Percentiles rank a stretch among this genome's conserved stretches.
These are phyloP conservation scores for Lysandra coridon DNA, from an alignment of 2,888 invertebrate species.

Conservation along the genomic window DNA sequence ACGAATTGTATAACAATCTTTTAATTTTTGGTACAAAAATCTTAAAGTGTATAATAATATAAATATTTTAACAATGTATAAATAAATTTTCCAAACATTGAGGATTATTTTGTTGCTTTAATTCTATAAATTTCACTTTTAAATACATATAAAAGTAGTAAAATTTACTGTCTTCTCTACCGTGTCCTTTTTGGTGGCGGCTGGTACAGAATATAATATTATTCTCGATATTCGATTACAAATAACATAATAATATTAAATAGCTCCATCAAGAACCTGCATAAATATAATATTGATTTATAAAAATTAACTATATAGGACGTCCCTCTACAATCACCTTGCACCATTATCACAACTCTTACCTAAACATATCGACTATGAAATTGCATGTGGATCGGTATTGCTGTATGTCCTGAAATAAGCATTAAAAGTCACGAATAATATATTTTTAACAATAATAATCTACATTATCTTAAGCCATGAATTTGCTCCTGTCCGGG, in stretches of 20 bases:
- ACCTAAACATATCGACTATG: slow-evolving; percentile 36
- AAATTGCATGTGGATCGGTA: slow-evolving; percentile 26
- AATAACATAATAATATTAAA: slow-evolving; percentile 40
- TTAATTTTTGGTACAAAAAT: slow-evolving; percentile 7
- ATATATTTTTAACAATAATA: too few species aligned
- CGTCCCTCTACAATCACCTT: slow-evolving; percentile 60
- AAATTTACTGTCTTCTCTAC: slow-evolving; percentile 9
- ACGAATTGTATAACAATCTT: neutral
- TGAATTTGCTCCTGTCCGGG: too few species aligned
- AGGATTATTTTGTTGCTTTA: neutral
- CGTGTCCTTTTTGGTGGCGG: slow-evolving; percentile 9
- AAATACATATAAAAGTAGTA: slow-evolving; percentile 20
- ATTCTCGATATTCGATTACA: slow-evolving; percentile 43
- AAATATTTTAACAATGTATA: slow-evolving; percentile 16
- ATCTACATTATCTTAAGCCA: too few species aligned
- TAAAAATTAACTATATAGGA: slow-evolving; percentile 45
- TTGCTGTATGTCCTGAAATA: neutral
- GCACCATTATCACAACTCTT: slow-evolving; percentile 60
- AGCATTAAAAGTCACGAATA: neutral
- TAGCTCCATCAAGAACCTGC: slow-evolving; percentile 39
- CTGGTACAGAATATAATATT: slow-evolving; percentile 17
- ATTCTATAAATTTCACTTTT: neutral
- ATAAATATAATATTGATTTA: slow-evolving; percentile 46
- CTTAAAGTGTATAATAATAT: slow-evolving; percentile 6
- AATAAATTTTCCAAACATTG: slow-evolving; percentile 10